These are phyloP conservation scores for Nerophis ophidion DNA, from an alignment of 2,113 vertebrate genomes.

Conservation along the genomic window DNA sequence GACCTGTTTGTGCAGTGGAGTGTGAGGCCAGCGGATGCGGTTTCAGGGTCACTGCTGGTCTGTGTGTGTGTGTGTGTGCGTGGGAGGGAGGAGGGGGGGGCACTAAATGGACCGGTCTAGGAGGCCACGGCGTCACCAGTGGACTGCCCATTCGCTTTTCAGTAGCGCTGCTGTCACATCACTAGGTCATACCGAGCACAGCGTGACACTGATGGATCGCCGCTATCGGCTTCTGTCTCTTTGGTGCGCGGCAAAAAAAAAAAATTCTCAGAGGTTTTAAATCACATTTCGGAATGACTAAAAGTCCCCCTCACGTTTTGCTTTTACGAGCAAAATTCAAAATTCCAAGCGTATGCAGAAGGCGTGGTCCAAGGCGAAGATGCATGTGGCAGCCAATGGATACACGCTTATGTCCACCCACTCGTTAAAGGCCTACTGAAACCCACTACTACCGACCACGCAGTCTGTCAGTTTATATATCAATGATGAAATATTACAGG, in stretches of 20 bases:
- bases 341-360: too few relatives aligned
- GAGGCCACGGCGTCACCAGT: slow-evolving; percentile 33
- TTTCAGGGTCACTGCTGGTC: slow-evolving; percentile 67
- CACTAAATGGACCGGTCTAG: slow-evolving; percentile 63
- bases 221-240: slow-evolving; percentile 22
- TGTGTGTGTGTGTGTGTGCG: background rate
- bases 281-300: slow-evolving; percentile 9
- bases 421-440: too few relatives aligned
- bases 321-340: background rate
- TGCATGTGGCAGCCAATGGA: too few relatives aligned
- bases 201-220: slow-evolving; percentile 48
- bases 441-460: too few relatives aligned
- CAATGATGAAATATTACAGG: too few relatives aligned
- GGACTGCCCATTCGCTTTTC: slow-evolving; percentile 41
- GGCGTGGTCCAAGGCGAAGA: too few relatives aligned
- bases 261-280: background rate
- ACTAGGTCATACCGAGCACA: slow-evolving; percentile 34
- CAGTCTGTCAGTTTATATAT: too few relatives aligned
- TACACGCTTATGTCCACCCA: too few relatives aligned
- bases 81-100: slow-evolving; percentile 9
- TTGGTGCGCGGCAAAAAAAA: background rate
- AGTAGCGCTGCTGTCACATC: slow-evolving; percentile 44
- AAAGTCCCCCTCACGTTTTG: background rate
- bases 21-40: slow-evolving; percentile 63
- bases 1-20: slow-evolving; percentile 70